Base-by-base conservation (phyloP, 2,888 invertebrate species). In the Eurois occulta region DNA sequence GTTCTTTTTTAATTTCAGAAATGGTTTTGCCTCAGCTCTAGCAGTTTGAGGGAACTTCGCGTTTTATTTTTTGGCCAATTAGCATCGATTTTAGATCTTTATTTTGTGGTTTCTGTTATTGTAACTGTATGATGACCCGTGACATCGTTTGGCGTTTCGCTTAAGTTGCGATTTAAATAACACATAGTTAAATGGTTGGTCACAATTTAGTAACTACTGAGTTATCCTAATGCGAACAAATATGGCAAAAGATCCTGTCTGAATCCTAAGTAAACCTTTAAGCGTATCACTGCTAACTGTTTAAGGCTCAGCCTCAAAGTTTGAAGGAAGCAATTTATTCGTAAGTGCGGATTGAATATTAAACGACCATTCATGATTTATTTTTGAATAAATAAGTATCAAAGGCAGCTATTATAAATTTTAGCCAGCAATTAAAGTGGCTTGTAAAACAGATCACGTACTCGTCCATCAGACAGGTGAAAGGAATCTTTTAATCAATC, bases 401-500 rank as follows among this genome's bases (percentile, higher is more conserved):
- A 68, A 66, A 76, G 65, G 35, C n/a, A 43, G 58, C 70, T 60
- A 58, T 72, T 82, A 60, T 72, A 75, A 32, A 68, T 78, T 80
- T 82, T 68, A 66, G 65, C 52, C 16, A 83, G 76, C 77, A 79
- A 84, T 77, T 73, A 78, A 77, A 60, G 28, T 67, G 35, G 32
- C 76, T 78, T 74, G 64, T 70, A 65, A 78, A 62, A 43, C 74
- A 72, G 43, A 72, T 72, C 81, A 84, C 70, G 79, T 70, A 74
- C 21, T 67, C 43, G 46, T 75, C 52, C 48, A 70, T 41, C 69
- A 69, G 84, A 84, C 78, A 86, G 81, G 81, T 81, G 84, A 86
- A 87, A 85, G 75, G 77, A 70, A 77, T 78, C 60, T 60, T 83
- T 41, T 67, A 86, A 86, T 84, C 78, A 81, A 84, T 86, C 74